Percentiles rank a stretch among this genome's conserved stretches.
phyloP scores from a whole-genome alignment of 2,113 vertebrate genomes.

The Dunckerocampus dactyliophorus region DNA sequence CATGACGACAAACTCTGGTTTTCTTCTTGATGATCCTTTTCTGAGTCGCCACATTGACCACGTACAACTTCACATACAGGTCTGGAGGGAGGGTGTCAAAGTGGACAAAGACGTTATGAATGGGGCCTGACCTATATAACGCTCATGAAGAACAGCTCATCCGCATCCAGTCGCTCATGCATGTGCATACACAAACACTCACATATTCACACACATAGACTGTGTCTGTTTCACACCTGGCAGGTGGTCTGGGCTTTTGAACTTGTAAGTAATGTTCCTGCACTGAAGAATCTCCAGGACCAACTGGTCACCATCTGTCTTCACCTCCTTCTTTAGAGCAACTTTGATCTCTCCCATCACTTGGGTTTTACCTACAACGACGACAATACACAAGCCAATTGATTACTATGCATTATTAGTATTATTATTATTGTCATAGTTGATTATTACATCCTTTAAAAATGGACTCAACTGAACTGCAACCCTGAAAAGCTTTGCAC shows the following conservation, averaged over 20 bases:
- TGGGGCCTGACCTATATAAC: background rate
- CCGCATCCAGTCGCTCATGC: background rate
- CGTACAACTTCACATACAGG: constrained; percentile 95
- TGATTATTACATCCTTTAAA: too few species aligned
- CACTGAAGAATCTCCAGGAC: constrained; percentile 97
- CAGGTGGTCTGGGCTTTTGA: constrained; percentile 97
- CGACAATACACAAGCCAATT: background rate
- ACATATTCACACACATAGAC: background rate
- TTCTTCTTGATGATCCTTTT: constrained; percentile 99
- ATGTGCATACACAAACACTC: constrained; percentile 1
- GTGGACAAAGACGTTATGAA: background rate
- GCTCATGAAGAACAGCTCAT: background rate
- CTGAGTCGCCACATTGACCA: constrained; percentile 93
- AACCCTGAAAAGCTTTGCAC: too few species aligned
- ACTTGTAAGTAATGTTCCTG: constrained; percentile 99
- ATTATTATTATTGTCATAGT: too few species aligned
- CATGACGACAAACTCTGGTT: constrained; percentile 95
- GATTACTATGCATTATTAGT: too few species aligned
- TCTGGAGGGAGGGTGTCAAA: constrained; percentile 65
- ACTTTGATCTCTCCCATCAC: constrained; percentile 98
- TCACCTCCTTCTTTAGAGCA: constrained; percentile 96
- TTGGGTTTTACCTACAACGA: constrained; percentile 85
- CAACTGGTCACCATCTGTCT: constrained; percentile 96
- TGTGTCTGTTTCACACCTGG: constrained; percentile 77
- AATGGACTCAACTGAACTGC: too few species aligned